These are phyloP conservation scores for Silvanus unidentatus DNA, from an alignment of 2,888 invertebrate species.

Conservation along the genomic window DNA sequence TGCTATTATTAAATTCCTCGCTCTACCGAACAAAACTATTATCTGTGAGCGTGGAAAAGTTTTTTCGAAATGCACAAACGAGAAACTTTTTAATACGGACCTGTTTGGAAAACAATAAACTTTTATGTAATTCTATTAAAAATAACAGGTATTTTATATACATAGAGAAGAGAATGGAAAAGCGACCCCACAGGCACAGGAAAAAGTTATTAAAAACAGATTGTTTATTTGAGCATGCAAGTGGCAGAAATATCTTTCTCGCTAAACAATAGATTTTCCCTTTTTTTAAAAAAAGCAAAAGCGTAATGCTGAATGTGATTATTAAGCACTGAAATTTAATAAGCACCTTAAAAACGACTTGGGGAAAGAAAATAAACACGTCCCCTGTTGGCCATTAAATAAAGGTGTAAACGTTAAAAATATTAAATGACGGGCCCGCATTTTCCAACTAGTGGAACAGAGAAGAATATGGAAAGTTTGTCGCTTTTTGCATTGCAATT, in stretches of 20 bases:
- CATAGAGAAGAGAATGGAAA: too few species aligned
- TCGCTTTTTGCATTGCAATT: constrained; percentile 36
- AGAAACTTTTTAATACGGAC: too few species aligned
- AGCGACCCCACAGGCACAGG: too few species aligned
- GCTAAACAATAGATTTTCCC: constrained; percentile 32
- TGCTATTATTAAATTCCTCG: too few species aligned
- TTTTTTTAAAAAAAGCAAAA: constrained; percentile 23
- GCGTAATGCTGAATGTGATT: constrained; percentile 33
- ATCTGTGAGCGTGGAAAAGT: too few species aligned
- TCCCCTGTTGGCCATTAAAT: constrained; percentile 37
- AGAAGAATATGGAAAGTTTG: constrained; percentile 25
- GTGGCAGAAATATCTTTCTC: constrained; percentile 12
- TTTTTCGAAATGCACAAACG: too few species aligned
- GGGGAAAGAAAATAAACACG: constrained; percentile 38
- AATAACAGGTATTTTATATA: too few species aligned
- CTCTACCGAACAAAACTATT: too few species aligned
- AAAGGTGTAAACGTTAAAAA: constrained; percentile 44
- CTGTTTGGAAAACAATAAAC: too few species aligned
- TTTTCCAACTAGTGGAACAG: constrained; percentile 8
- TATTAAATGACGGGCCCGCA: constrained; percentile 29
- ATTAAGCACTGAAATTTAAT: constrained; percentile 43
- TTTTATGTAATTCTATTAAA: too few species aligned
- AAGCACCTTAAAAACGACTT: constrained; percentile 37
- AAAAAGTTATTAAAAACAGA: neutral
- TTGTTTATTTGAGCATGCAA: constrained; percentile 4